Conservation (phyloP, 2,888 invertebrate genomes). For the Sphecodes monilicornis region DNA sequence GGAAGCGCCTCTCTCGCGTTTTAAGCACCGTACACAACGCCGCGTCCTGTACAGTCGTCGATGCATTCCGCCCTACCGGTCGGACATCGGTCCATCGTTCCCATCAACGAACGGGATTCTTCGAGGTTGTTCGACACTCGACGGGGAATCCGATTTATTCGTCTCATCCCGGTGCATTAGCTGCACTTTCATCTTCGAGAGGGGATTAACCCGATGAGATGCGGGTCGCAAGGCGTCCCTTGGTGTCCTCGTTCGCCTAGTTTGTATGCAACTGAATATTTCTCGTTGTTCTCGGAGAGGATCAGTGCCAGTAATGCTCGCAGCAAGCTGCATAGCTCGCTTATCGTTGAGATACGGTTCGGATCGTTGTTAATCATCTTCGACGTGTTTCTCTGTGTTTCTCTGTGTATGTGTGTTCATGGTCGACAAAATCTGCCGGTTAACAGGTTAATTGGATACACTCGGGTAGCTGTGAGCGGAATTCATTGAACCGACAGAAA, state of each 20-base stretch:
- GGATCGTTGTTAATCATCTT: not conserved
- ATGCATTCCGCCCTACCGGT: not conserved
- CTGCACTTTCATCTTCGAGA: not conserved
- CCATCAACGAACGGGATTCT: not conserved
- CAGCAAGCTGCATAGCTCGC: not conserved
- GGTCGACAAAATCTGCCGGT: conserved; percentile 13
- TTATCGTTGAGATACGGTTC: not conserved
- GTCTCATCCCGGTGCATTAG: not conserved
- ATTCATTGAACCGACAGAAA: not conserved
- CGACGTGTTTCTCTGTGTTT: not conserved
- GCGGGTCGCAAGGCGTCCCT: not conserved
- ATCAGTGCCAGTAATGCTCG: not conserved
- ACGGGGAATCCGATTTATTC: conserved; percentile 16
- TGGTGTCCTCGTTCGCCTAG: not conserved
- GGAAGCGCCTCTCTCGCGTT: conserved; percentile 58
- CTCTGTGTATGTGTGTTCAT: not conserved
- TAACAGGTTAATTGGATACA: conserved; percentile 19
- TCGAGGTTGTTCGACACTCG: not conserved
- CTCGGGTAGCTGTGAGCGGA: not conserved
- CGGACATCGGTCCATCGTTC: not conserved
- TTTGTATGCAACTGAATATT: conserved; percentile 1
- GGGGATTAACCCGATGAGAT: conserved; percentile 8
- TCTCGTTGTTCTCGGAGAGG: not conserved
- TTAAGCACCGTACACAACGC: conserved; percentile 55
- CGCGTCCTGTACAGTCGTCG: not conserved